Base-by-base conservation (phyloP, 2,888 invertebrate genomes). In the Eurytoma adleriae region DNA sequence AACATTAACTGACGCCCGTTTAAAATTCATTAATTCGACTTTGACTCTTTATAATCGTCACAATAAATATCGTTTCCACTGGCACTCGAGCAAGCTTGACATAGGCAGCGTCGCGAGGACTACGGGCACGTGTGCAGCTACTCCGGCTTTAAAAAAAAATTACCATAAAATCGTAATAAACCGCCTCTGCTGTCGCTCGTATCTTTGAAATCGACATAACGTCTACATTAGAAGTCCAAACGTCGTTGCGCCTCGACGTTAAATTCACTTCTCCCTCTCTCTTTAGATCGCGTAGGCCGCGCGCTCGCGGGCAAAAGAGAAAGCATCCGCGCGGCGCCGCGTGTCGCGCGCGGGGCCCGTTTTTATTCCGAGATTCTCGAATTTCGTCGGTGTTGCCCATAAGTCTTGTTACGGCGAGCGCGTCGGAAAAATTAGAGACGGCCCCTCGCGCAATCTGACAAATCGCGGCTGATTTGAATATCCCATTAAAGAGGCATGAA, bases 111-210 rank as follows among this genome's bases (percentile, higher is more conserved):
- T 40, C 40, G 40, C 40, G 40, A 5, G 54, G 16, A 27, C 10
- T 62, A 24, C 52, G 20, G 24, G 24, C n/a, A 27, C 68, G 16
- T 40, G 13, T 68, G 24, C 16, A 54, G 14, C n/a, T 16, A 54
- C 40, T 7, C 13, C 13, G 54, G 13, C 13, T n/a, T 14, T 14
- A 4, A n/a, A 54, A 20, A 40, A n/a, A 14, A 20, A 48, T 72
- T 62, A 62, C 16, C 78, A 78, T 78, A 59, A 71, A 78, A 71
- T 52, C 30, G n/a, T 56, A 78, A 78, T 78, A 71, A 78, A 77
- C 56, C 56, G 61, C 69, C 24, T 76, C 27, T 7, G 24, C 52
- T 18, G 40, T 40, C 40, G 40, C 40, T 40, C 40, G 40, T 76
- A 76, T 76, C 61, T 61, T 76, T 61, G 62, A 69, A 50, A 77